These are phyloP conservation scores for Theonella swinhoei DNA, from an alignment of 37 sponge, comb jelly and placozoan species.

Conservation along the genomic window DNA sequence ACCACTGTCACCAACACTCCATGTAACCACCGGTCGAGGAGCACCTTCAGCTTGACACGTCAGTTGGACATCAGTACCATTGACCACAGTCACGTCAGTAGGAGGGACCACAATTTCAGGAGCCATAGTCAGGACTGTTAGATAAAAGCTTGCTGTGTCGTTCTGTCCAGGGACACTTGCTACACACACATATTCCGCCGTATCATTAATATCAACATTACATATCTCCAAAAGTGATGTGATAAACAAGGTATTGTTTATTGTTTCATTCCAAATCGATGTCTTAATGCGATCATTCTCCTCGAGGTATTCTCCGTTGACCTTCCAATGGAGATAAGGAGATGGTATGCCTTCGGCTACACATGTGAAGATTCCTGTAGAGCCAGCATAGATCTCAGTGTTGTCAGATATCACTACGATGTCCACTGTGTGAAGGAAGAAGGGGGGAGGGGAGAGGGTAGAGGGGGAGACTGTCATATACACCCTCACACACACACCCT, in stretches of 20 bases:
- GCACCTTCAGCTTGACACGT: not conserved
- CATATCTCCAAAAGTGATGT: not conserved
- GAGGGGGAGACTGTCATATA: too few relatives aligned
- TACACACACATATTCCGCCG: not conserved
- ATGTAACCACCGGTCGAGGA: not conserved
- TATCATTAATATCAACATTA: not conserved
- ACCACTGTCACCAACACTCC: not conserved
- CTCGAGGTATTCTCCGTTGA: not conserved
- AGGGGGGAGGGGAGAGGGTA: too few relatives aligned
- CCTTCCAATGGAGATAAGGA: conserved; percentile 32
- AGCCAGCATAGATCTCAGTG: not conserved
- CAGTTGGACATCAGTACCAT: not conserved
- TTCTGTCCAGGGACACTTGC: not conserved
- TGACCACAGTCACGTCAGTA: not conserved
- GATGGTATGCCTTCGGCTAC: conserved; percentile 34
- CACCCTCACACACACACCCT: too few relatives aligned
- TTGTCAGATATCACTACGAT: too few relatives aligned
- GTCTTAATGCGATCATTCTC: not conserved
- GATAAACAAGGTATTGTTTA: too few relatives aligned
- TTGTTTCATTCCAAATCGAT: not conserved
- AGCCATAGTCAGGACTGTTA: not conserved
- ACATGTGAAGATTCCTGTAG: conserved; percentile 15
- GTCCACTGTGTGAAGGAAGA: too few relatives aligned
- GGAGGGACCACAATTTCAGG: not conserved
- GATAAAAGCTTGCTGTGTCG: not conserved